Evolutionary conservation across 1,140 invertebrate genomes (phyloP).

Genomic region (Neodiprion fabricii): DNA sequence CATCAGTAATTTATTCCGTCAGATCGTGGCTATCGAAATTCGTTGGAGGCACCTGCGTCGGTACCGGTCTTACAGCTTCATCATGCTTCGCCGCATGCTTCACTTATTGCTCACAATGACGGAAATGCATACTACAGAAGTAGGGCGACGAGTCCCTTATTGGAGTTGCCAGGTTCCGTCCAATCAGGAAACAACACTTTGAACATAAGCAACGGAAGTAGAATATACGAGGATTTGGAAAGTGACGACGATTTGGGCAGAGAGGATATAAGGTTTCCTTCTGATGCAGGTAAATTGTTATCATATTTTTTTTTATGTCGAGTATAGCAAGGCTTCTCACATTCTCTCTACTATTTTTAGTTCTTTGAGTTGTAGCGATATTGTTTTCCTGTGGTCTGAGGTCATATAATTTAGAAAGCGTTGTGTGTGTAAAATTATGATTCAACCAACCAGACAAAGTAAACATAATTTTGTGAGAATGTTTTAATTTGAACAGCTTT

Average conservation of each 20-base stretch:
- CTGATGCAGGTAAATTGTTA: constrained; percentile 69
- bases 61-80: constrained; percentile 52
- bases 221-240: constrained; percentile 84
- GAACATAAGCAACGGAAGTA: constrained; percentile 66
- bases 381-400: no score
- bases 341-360: no score
- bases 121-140: constrained; percentile 50
- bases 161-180: constrained; percentile 58
- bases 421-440: no score
- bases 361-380: no score
- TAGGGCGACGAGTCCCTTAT: constrained; percentile 62
- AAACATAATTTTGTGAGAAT: no score
- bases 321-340: constrained; percentile 6
- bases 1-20: neutral
- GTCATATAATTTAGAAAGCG: no score
- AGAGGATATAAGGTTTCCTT: constrained; percentile 86
- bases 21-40: constrained; percentile 56
- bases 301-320: constrained; percentile 13
- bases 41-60: constrained; percentile 49
- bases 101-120: constrained; percentile 53
- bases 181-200: constrained; percentile 54
- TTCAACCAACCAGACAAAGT: no score
- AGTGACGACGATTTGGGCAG: constrained; percentile 88
- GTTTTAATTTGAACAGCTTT: neutral
- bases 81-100: constrained; percentile 46